Conservation (phyloP, 2,113 vertebrate species). For the Catharus fuscescens region DNA sequence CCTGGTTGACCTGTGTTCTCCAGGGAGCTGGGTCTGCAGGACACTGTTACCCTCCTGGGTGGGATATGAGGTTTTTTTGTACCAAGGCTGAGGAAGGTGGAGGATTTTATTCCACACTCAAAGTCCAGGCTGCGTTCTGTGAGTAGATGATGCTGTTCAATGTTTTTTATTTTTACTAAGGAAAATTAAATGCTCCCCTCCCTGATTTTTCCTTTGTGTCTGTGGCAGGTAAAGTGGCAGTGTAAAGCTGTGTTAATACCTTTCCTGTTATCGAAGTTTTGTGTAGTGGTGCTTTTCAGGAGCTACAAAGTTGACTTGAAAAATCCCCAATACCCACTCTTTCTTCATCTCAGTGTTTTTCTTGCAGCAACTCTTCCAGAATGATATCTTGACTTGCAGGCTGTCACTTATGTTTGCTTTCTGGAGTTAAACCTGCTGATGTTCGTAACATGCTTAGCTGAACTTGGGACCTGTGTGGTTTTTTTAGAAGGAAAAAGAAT, state of each 20-base stretch:
- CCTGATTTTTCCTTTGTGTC: neutral
- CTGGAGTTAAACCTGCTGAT: neutral
- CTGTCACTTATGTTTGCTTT: conserved; percentile 9
- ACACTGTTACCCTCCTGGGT: neutral
- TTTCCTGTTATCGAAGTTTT: neutral
- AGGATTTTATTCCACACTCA: neutral
- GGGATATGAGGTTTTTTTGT: accelerated
- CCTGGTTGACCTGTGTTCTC: neutral
- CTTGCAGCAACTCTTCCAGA: neutral
- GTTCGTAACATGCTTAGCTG: neutral
- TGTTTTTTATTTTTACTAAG: neutral
- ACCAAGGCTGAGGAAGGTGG: neutral
- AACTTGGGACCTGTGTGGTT: neutral
- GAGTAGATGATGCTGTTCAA: neutral
- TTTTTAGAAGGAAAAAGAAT: neutral
- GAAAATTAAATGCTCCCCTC: neutral
- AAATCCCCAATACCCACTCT: neutral
- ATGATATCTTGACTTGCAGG: neutral
- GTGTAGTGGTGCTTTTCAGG: neutral
- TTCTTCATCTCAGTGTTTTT: neutral
- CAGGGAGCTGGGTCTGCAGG: neutral
- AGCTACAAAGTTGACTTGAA: neutral
- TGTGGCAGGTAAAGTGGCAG: neutral
- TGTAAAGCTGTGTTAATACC: neutral
- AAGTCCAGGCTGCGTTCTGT: neutral